A percentile compares a stretch with the other conserved stretches of the same genome.
These are phyloP conservation scores for Recurvirostra avosetta DNA, from an alignment of 2,113 vertebrate genomes.

Conservation along the genomic window DNA sequence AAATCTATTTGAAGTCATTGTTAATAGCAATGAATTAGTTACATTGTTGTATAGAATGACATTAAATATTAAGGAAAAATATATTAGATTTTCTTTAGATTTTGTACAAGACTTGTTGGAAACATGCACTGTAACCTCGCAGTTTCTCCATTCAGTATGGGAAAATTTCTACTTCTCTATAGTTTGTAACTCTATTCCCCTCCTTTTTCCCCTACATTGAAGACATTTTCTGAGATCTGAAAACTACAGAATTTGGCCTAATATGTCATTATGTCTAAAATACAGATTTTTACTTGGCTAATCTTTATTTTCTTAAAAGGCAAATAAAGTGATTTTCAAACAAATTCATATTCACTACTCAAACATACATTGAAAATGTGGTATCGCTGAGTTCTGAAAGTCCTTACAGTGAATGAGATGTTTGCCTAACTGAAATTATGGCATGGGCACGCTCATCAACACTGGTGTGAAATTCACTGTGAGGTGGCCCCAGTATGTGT, in stretches of 20 bases:
- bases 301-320: not conserved
- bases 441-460: rapidly evolving
- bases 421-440: not conserved
- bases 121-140: not conserved
- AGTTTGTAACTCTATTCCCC: not conserved
- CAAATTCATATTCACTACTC: not conserved
- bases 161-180: rapidly evolving
- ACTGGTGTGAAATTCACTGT: rapidly evolving
- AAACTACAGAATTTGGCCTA: not conserved
- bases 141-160: not conserved
- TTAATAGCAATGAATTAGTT: constrained; percentile 46
- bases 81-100: not conserved
- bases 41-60: constrained; percentile 5
- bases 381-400: not conserved
- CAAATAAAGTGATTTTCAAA: not conserved
- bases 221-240: not conserved
- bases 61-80: constrained; percentile 6
- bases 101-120: not conserved
- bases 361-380: not conserved
- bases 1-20: constrained; percentile 21
- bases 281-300: not conserved
- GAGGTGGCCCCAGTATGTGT: too few relatives aligned
- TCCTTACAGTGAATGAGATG: not conserved
- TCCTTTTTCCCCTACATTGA: not conserved
- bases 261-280: not conserved